Conservation (phyloP, 92 coral and sea anemone genomes). For the Pocillopora meandrina region DNA sequence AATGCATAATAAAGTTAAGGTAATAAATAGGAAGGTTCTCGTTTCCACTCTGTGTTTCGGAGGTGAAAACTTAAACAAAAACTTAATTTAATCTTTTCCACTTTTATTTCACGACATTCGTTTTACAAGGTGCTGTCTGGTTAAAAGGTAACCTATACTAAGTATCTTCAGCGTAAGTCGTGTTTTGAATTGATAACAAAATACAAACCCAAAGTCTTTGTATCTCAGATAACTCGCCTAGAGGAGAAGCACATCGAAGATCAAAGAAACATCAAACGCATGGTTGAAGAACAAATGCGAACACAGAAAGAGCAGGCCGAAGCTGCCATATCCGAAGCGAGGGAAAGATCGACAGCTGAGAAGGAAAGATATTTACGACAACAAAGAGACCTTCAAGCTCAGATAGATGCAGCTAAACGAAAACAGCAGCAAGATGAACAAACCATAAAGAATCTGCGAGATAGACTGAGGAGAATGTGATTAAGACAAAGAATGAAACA, state of each 20-base stretch:
- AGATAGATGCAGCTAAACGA: conserved; percentile 17
- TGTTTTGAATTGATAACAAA: no score
- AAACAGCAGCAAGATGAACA: background rate
- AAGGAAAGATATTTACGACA: conserved; percentile 2
- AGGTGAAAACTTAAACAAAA: no score
- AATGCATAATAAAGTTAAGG: no score
- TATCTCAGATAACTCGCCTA: background rate
- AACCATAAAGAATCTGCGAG: conserved; percentile 25
- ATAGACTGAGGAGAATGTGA: conserved; percentile 24
- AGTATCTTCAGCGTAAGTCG: no score
- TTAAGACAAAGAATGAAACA: background rate
- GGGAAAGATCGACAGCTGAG: conserved; percentile 23
- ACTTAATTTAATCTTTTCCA: no score
- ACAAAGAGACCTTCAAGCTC: conserved; percentile 26
- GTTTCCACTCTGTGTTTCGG: no score
- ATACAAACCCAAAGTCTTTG: background rate
- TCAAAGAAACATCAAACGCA: background rate
- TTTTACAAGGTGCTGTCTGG: no score
- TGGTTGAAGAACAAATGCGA: conserved; percentile 9
- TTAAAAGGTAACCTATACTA: no score
- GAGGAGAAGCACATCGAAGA: conserved; percentile 2
- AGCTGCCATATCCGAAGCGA: conserved; percentile 25
- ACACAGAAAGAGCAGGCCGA: conserved; percentile 14
- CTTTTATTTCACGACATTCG: no score
- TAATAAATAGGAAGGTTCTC: no score